phyloP scores from a whole-genome alignment of 2,888 invertebrate species.

The Fragum fragum region DNA sequence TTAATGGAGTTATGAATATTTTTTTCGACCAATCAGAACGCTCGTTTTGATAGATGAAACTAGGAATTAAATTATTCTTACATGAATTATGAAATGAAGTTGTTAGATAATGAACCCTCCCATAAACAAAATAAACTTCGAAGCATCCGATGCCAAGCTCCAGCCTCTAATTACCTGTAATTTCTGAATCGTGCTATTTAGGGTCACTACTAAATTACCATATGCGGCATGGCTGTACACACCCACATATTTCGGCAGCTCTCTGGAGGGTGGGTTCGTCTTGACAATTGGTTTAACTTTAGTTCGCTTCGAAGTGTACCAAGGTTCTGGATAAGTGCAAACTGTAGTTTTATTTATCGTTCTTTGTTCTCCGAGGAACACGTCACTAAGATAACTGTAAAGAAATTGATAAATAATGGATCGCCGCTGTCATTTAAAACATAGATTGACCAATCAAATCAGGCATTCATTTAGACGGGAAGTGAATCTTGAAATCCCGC shows the following conservation, averaged over 20 bases:
- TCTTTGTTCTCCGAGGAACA: conserved; percentile 75
- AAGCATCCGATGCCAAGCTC: not conserved
- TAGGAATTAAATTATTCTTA: too few species aligned
- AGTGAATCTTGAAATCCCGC: too few species aligned
- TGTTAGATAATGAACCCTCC: too few species aligned
- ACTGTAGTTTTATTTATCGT: conserved; percentile 80
- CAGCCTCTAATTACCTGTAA: conserved; percentile 48
- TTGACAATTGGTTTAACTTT: conserved; percentile 43
- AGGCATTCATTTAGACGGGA: too few species aligned
- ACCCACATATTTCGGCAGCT: conserved; percentile 64
- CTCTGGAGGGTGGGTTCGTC: conserved; percentile 35
- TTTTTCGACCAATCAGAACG: too few species aligned
- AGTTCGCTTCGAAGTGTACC: conserved; percentile 39
- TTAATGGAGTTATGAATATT: too few species aligned
- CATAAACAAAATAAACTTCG: too few species aligned
- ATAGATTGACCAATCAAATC: too few species aligned
- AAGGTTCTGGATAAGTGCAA: conserved; percentile 82
- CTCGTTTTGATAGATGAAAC: too few species aligned
- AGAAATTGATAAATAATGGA: too few species aligned
- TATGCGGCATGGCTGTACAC: conserved; percentile 72
- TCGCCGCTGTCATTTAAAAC: too few species aligned
- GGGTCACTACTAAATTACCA: conserved; percentile 61
- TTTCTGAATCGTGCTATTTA: conserved; percentile 48
- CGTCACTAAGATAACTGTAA: conserved; percentile 74
- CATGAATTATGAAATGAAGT: too few species aligned